phyloP scores from a whole-genome alignment of 2,113 vertebrate genomes.

The Cephalopterus ornatus region DNA sequence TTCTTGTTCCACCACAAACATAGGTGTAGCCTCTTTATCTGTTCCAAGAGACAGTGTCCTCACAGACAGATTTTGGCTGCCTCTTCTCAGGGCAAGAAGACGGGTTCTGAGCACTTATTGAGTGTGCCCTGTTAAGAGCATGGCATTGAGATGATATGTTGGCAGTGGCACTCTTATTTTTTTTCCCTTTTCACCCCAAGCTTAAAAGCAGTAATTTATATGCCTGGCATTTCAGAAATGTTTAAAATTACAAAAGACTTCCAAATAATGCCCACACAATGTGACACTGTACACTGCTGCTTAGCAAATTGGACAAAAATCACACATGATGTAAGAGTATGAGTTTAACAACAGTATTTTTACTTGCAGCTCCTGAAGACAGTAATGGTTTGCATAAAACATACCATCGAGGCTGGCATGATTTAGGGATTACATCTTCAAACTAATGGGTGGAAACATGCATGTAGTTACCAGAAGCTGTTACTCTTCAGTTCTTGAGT shows the following conservation, averaged over 20 bases:
- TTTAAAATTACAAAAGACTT: conserved; percentile 22
- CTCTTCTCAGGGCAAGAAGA: background rate
- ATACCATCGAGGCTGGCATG: background rate
- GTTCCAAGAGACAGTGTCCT: background rate
- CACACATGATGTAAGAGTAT: background rate
- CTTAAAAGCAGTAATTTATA: conserved; percentile 4
- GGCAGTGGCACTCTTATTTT: background rate
- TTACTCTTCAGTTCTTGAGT: background rate
- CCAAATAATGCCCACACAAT: conserved; percentile 37
- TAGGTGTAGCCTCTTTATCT: fast-evolving
- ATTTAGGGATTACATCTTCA: background rate
- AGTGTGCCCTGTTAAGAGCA: background rate
- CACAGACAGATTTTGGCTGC: background rate
- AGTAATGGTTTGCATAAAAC: background rate
- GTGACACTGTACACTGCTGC: conserved; percentile 3
- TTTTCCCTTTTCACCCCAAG: background rate
- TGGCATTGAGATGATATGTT: background rate
- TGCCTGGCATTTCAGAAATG: conserved; percentile 7
- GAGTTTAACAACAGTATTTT: background rate
- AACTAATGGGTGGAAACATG: background rate
- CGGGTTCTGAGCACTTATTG: background rate
- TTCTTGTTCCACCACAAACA: background rate
- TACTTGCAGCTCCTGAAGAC: background rate
- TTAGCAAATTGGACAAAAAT: conserved; percentile 29
- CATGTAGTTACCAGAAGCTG: background rate